Evolutionary conservation across 2,113 vertebrate species (phyloP), one percentile per base, ranked within the genome.

Genomic region (Leptobrachium leishanense): DNA sequence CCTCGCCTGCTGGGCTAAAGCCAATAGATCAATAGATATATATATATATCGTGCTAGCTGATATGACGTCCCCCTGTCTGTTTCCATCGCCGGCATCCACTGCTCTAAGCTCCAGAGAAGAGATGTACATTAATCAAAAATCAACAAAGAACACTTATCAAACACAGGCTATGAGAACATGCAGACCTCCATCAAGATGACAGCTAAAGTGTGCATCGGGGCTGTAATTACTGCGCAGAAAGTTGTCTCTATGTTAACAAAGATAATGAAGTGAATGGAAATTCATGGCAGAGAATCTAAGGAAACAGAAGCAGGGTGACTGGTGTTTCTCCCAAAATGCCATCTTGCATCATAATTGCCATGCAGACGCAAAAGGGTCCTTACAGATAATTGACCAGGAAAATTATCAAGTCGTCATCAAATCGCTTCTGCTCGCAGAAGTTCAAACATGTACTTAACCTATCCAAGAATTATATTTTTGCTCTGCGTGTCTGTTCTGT

Each of bases 381-480:
- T 97, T 94, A 95, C 95, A 96, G 95, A 97, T 98, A 98, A 99
- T 98, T 98, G 97, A 98, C 95, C 95, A 97, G 96, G 20, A 98
- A 97, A 98, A 97, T 96, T 95, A 98, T 98, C 98, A 98, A 99
- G 97, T 98, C 96, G 96, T 98, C 96, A 97, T 96, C 94, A 95
- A 95, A 97, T 96, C 93, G 90, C 92, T 95, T 95, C 95, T 91
- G 92, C 95, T 95, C 94, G 92, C 95, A 94, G 95, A 93, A 95
- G 95, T 96, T 97, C 95, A 96, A 98, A 96, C 95, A 95, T 96
- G 95, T 98, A 98, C 96, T 98, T 98, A 99, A 98, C 95, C 95
- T 94, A 94, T 95, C 95, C 95, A 96, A 96, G 95, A 98, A 98
- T 98, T 97, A 95, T 93, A 94, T 93, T 94, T 95, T 94, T 90